Conservation (phyloP, 1,140 invertebrate genomes). For the Papilio dardanus region DNA sequence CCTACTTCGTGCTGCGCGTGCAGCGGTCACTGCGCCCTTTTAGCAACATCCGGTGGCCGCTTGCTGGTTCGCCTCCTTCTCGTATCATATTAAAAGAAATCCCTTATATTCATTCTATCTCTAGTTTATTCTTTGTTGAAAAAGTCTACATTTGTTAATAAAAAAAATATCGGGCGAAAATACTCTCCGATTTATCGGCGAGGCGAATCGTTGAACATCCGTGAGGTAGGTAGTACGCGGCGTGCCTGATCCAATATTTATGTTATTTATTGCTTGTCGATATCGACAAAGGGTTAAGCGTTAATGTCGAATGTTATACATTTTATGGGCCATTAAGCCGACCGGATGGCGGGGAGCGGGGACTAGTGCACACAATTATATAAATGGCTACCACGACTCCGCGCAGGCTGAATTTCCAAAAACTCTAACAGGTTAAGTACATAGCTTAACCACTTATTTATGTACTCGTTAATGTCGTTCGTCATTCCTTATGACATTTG, state of each 20-base stretch:
- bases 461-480: too few species aligned
- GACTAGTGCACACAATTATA: too few species aligned
- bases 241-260: constrained; percentile 76
- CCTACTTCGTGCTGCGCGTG: background rate
- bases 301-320: constrained; percentile 54
- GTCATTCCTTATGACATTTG: too few species aligned
- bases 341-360: constrained; percentile 22
- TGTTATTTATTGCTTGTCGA: constrained; percentile 75
- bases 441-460: too few species aligned
- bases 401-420: background rate
- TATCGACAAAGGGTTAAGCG: constrained; percentile 71
- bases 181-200: background rate
- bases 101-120: background rate
- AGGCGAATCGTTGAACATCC: constrained; percentile 33
- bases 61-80: background rate
- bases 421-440: too few species aligned
- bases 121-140: background rate
- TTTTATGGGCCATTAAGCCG: constrained; percentile 69
- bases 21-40: background rate
- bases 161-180: background rate
- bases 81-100: background rate
- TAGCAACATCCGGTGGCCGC: background rate
- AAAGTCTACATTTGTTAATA: background rate
- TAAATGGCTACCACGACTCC: background rate
- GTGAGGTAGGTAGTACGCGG: constrained; percentile 50